Conservation (phyloP, 2,113 vertebrate species). For the Panthera tigris region DNA sequence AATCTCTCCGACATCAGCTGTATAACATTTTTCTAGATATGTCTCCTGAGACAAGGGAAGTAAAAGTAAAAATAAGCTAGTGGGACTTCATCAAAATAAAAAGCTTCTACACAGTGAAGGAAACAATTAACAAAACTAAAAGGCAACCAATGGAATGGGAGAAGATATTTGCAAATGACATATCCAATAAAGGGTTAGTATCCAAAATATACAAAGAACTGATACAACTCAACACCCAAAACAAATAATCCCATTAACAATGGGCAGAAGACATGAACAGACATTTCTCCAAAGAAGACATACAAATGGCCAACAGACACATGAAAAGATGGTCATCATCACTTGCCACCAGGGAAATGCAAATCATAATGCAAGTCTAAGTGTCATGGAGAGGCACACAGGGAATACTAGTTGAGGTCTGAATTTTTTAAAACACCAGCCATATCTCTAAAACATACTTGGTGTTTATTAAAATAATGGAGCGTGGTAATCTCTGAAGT, state of each 20-base stretch:
- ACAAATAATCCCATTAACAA: background rate
- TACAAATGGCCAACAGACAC: background rate
- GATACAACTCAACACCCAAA: background rate
- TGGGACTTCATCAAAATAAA: background rate
- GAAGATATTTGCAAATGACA: background rate
- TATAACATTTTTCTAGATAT: background rate
- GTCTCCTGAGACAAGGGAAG: background rate
- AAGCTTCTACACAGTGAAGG: background rate
- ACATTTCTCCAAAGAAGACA: background rate
- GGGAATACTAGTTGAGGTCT: background rate
- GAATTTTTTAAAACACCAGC: background rate
- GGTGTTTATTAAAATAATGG: constrained; percentile 11
- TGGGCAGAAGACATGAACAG: background rate
- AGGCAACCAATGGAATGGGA: background rate
- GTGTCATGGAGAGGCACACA: background rate
- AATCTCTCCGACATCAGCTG: background rate
- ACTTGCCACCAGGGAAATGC: background rate
- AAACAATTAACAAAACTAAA: background rate
- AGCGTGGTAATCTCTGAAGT: constrained; percentile 33
- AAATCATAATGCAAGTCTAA: background rate
- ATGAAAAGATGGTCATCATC: background rate
- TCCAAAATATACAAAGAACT: background rate
- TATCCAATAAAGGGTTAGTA: background rate
- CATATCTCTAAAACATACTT: constrained; percentile 10
- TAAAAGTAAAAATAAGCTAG: background rate